Evolutionary conservation across 2,113 vertebrate species (phyloP).

Genomic region (Anolis carolinensis): DNA sequence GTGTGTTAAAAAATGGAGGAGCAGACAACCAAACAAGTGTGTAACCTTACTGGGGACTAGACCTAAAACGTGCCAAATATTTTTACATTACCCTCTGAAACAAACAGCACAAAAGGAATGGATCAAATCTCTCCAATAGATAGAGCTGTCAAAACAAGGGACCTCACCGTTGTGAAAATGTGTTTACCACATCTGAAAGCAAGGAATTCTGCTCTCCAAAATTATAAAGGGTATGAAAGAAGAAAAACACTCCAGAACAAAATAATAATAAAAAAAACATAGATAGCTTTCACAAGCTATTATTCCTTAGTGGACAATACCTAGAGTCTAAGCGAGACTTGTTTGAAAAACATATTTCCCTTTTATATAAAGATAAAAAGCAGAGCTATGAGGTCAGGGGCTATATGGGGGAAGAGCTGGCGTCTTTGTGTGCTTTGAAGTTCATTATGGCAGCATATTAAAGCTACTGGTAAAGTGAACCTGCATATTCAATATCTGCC

Average conservation of each 20-base stretch:
- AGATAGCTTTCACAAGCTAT: conserved; percentile 64
- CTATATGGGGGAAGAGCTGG: conserved; percentile 70
- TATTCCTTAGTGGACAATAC: conserved; percentile 64
- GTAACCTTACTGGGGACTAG: neutral
- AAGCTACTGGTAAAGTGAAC: conserved; percentile 76
- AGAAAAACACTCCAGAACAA: conserved; percentile 57
- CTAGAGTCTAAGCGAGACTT: conserved; percentile 54
- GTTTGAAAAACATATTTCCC: conserved; percentile 76
- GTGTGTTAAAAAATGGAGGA: too few species aligned
- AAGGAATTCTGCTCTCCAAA: conserved; percentile 61
- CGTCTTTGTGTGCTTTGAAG: conserved; percentile 85
- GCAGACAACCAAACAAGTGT: neutral
- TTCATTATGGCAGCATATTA: conserved; percentile 81
- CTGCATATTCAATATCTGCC: conserved; percentile 64
- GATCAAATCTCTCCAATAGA: conserved; percentile 28
- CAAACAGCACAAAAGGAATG: conserved; percentile 31
- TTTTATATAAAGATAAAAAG: conserved; percentile 80
- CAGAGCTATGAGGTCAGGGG: conserved; percentile 78
- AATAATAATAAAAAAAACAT: conserved; percentile 60
- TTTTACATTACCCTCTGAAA: conserved; percentile 34
- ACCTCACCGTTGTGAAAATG: conserved; percentile 56
- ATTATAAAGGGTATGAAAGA: conserved; percentile 47
- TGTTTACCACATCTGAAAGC: conserved; percentile 76
- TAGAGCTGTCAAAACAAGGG: conserved; percentile 54
- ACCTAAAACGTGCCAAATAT: conserved; percentile 1